Evolutionary conservation across 2,888 invertebrate species (phyloP), one percentile per base, ranked within the genome.

Genomic region (Cryptus armator): DNA sequence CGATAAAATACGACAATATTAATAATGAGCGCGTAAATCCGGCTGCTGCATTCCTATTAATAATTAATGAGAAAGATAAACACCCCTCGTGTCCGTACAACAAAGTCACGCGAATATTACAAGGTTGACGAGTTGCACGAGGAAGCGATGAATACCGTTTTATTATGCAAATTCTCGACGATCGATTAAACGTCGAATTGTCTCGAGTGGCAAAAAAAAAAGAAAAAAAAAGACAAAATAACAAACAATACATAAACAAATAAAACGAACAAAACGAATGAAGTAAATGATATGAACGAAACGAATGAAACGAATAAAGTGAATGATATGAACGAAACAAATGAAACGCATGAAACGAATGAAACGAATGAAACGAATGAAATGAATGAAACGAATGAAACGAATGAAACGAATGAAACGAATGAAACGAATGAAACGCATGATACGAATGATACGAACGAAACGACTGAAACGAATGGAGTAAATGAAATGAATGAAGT

Each of bases 41-140:
- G n/a, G 3, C 3, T n/a, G 9, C 9, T 29, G 46, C 29, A 24
- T 46, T 7, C 46, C 46, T 6, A 29, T 48, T 14, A 70, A 70
- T 53, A 70, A 72, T 59, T n/a, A 43, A 72, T 72, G 59, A 62
- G 59, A 14, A 24, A 32, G 44, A 44, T 29, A 59, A 59, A 12
- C 44, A 59, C 56, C 19, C 19, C n/a, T 24, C 29, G n/a, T 16
- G n/a, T 62, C 46, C 10, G 14, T 16, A n/a, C 19, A 6, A 56
- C 56, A 46, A 46, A 62, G 59, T 59, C 29, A 12, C 14, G 29
- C 29, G 59, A 62, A 62, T 62, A 32, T 62, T 7, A 14, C 59
- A 62, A 62, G 59, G 59, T 32, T 62, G 59, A 62, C 29, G 59
- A 62, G 59, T 62, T n/a, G 7, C 37, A 29, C 32, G 59, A 62